phyloP scores from a whole-genome alignment of 2,797 vertebrate species.

The Fistularia commersonii region DNA sequence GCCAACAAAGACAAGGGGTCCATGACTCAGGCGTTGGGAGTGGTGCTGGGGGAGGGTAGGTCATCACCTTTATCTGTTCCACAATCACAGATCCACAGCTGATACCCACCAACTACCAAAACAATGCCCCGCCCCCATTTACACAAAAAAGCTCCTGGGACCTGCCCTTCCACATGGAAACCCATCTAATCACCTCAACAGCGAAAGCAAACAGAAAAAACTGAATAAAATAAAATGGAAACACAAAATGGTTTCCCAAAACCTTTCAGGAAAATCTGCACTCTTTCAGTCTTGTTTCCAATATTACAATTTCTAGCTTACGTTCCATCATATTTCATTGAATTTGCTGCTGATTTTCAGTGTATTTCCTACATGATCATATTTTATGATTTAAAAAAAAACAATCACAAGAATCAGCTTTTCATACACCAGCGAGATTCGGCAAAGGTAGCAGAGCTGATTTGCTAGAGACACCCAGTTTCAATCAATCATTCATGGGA shows the following conservation, averaged over 20 bases:
- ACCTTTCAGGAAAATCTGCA: not conserved
- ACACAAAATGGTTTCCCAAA: not conserved
- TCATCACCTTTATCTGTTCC: conserved; percentile 57
- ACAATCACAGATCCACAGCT: conserved; percentile 65
- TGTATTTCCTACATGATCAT: too few species aligned
- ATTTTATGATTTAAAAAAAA: too few species aligned
- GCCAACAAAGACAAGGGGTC: conserved; percentile 37
- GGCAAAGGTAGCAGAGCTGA: conserved; percentile 26
- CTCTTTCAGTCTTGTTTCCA: too few species aligned
- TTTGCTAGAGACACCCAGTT: conserved; percentile 25
- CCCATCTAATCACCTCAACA: conserved; percentile 32
- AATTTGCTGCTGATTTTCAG: too few species aligned
- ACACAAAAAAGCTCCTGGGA: conserved; percentile 47
- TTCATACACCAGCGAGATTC: conserved; percentile 9
- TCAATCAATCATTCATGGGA: conserved; percentile 43
- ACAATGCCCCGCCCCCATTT: conserved; percentile 45
- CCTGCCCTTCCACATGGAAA: conserved; percentile 64
- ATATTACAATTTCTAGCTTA: too few species aligned
- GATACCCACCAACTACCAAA: conserved; percentile 64
- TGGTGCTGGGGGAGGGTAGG: conserved; percentile 3
- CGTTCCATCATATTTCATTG: too few species aligned
- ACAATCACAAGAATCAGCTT: not conserved
- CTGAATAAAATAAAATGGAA: too few species aligned
- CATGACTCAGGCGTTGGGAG: conserved; percentile 48
- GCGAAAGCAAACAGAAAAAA: conserved; percentile 2